Conservation (phyloP, 2,113 vertebrate genomes). For the Hipposideros armiger region DNA sequence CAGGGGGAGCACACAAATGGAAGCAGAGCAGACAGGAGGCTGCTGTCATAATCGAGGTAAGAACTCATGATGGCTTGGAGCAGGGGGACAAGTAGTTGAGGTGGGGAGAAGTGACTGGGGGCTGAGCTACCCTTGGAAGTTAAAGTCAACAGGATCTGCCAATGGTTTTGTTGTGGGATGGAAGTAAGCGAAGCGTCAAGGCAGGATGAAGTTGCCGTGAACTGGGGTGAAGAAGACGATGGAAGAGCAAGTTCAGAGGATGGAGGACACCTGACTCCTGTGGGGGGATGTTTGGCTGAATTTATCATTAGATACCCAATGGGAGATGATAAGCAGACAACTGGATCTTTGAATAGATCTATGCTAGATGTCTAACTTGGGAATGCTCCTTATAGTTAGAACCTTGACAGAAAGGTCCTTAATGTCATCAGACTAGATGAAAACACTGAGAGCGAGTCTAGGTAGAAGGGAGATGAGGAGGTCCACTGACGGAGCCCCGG, state of each 20-base stretch:
- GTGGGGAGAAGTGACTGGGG: neutral
- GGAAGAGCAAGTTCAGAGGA: too few relatives aligned
- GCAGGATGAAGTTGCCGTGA: neutral
- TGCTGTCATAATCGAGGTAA: neutral
- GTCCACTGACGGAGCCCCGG: neutral
- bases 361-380: neutral
- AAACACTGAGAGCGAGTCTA: neutral
- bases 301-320: neutral
- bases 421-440: neutral
- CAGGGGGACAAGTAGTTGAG: neutral
- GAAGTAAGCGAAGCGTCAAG: neutral
- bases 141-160: neutral
- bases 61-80: neutral
- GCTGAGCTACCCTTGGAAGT: neutral
- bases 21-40: neutral
- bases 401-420: neutral
- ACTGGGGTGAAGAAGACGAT: neutral
- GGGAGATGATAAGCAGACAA: neutral
- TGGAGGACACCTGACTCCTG: neutral
- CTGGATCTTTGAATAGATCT: neutral
- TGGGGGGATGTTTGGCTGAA: neutral
- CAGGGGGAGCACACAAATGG: neutral
- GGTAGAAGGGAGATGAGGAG: neutral
- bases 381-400: neutral
- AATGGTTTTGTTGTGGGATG: neutral